Evolutionary conservation across 2,888 invertebrate genomes (phyloP), one percentile per base, ranked within the genome.

Genomic region (Sacculina carcini): DNA sequence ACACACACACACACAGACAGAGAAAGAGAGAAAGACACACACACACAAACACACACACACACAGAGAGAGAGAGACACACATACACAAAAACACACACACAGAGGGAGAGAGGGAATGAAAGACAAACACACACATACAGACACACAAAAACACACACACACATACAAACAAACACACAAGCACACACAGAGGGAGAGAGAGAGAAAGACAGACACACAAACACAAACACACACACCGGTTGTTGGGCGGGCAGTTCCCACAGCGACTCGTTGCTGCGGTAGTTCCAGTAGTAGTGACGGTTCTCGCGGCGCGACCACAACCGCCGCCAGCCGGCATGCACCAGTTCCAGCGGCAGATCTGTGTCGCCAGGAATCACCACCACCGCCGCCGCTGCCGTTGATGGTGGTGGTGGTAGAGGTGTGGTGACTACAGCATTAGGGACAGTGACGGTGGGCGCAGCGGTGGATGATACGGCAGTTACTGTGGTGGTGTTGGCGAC

Each of bases 261-360:
- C 59, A 90, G 70, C n/a, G 90, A 90, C 68, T 92, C 87, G 51
- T 89, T 87, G 1, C 87, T 87, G 24, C 82, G 68, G 68, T 89
- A 89, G 65, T 94, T 94, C 84, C 90, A 94, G 68, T 83, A 94
- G 65, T 94, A 94, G 2, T 87, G 87, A 28, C 92, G 72, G 63
- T 83, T 87, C 66, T 94, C 92, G 51, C 92, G 71, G 63, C 87
- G 85, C 21, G 90, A 92, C 92, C 92, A 94, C 66, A 84, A 90
- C 61, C 85, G 87, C 55, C 89, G 76, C 94, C 94, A 94, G 5
- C 92, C 94, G 63, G 85, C 85, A 62, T 83, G 81, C 7, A 77
- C 68, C 46, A 81, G 65, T 62, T 79, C 79, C 14, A 71, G 67
- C 4, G 78, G 76, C 49, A 80, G 65, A 61, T 71, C 70, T 42